phyloP scores from a whole-genome alignment of 2,888 invertebrate genomes.

The Acrocera orbiculus region DNA sequence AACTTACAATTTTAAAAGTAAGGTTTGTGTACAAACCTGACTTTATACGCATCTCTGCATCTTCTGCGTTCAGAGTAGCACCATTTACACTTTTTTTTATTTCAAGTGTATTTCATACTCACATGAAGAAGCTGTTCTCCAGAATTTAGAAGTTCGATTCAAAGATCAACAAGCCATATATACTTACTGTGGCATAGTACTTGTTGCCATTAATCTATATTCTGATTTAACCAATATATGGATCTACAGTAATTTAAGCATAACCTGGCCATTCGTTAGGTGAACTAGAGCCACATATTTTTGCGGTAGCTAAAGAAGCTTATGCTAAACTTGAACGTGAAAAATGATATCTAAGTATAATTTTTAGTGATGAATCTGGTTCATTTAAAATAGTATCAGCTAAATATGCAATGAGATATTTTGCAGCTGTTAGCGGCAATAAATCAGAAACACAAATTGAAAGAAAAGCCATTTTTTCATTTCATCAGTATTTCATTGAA shows the following conservation, averaged over 20 bases:
- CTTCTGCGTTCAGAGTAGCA: too few relatives aligned
- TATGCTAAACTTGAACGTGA: slow-evolving; percentile 77
- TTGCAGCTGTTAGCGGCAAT: slow-evolving; percentile 69
- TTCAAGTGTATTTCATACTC: slow-evolving; percentile 48
- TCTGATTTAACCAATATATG: slow-evolving; percentile 28
- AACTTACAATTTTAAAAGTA: neutral
- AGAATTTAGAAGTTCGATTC: too few relatives aligned
- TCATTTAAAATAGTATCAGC: slow-evolving; percentile 94
- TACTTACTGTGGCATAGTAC: slow-evolving; percentile 28
- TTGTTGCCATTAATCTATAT: slow-evolving; percentile 20
- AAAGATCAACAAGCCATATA: slow-evolving; percentile 28
- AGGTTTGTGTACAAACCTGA: neutral
- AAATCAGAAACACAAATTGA: slow-evolving; percentile 80
- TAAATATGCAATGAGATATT: slow-evolving; percentile 86
- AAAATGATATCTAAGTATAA: slow-evolving; percentile 53
- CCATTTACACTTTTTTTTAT: too few relatives aligned
- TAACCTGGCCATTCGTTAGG: slow-evolving; percentile 43
- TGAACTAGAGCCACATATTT: too few relatives aligned
- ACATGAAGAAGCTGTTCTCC: too few relatives aligned
- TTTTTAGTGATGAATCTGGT: slow-evolving; percentile 85
- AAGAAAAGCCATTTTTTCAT: slow-evolving; percentile 79
- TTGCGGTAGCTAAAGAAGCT: slow-evolving; percentile 89
- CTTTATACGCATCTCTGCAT: too few relatives aligned
- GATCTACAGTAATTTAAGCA: slow-evolving; percentile 77
- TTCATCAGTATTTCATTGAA: slow-evolving; percentile 58